A percentile compares a stretch with the other conserved stretches of the same genome.
Evolutionary conservation across 2,113 vertebrate genomes (phyloP).

Genomic region (Seriola rivoliana): DNA sequence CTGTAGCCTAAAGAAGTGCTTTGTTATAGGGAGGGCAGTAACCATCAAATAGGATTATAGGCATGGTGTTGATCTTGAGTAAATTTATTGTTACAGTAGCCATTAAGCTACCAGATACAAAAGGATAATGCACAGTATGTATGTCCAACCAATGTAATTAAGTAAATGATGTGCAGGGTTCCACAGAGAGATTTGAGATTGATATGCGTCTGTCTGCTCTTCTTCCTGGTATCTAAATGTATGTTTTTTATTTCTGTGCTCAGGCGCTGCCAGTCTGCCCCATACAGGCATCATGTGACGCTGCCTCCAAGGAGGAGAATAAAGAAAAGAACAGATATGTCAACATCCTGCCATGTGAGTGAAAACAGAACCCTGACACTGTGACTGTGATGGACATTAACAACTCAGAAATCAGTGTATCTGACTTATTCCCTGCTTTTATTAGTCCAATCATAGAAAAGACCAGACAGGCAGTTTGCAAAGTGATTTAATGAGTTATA

Average conservation of each 20-base stretch:
- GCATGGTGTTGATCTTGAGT: not conserved
- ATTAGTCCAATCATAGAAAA: not conserved
- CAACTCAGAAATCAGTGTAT: not conserved
- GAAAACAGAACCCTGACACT: not conserved
- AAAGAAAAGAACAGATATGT: slow-evolving; percentile 99
- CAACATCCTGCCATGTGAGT: slow-evolving; percentile 98
- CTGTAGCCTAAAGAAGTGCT: not conserved
- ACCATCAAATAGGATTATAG: not conserved
- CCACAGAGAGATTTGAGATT: not conserved
- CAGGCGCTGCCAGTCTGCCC: slow-evolving; percentile 96
- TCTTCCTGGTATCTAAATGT: not conserved
- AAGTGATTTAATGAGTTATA: not conserved
- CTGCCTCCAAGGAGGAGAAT: slow-evolving; percentile 98
- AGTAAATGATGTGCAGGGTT: not conserved
- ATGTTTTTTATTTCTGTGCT: slow-evolving; percentile 5
- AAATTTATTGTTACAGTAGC: not conserved
- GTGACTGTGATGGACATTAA: slow-evolving; percentile 1
- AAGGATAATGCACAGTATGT: not conserved
- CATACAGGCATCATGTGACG: slow-evolving; percentile 96
- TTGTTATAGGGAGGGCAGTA: not conserved
- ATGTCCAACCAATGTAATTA: not conserved
- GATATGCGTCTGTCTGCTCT: not conserved
- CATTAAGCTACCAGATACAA: not conserved
- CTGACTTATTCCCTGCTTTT: too few relatives aligned
- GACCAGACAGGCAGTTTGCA: not conserved